phyloP scores from a whole-genome alignment of 2,888 invertebrate genomes.

The Agonopterix heracliana region DNA sequence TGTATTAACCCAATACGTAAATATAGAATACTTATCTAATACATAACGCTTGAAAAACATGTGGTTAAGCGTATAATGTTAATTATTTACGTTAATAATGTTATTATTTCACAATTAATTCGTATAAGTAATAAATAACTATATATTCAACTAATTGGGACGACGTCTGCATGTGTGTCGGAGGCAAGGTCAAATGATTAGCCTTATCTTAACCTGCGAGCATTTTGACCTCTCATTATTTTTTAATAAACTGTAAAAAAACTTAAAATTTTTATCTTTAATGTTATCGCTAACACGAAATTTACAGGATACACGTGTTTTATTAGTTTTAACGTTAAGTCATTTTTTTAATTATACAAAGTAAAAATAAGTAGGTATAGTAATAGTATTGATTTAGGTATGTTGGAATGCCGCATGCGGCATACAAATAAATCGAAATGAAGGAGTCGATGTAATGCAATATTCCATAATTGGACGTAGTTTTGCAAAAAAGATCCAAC shows the following conservation, averaged over 20 bases:
- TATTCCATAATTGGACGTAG: too few relatives aligned
- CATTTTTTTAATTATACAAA: too few relatives aligned
- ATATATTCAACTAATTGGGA: conserved; percentile 11
- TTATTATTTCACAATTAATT: conserved; percentile 15
- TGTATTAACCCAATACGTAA: conserved; percentile 7
- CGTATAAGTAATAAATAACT: conserved; percentile 5
- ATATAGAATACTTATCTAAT: conserved; percentile 4
- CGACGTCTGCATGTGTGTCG: conserved; percentile 1
- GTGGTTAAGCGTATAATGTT: not conserved
- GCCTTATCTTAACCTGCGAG: conserved; percentile 21
- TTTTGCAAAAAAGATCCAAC: too few relatives aligned
- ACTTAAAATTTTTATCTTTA: too few relatives aligned
- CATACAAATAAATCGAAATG: too few relatives aligned
- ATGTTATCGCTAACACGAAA: too few relatives aligned
- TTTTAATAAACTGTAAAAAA: conserved; percentile 14
- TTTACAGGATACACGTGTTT: too few relatives aligned
- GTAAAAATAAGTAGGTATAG: too few relatives aligned
- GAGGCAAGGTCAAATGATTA: conserved; percentile 10
- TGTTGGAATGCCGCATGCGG: too few relatives aligned
- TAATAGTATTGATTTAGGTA: too few relatives aligned
- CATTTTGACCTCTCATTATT: conserved; percentile 22
- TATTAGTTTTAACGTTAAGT: too few relatives aligned
- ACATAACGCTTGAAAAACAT: not conserved
- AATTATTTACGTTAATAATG: conserved; percentile 7
- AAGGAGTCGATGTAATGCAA: too few relatives aligned